Base-by-base conservation (phyloP, 1,140 invertebrate species). In the Neuroterus valhalla region DNA sequence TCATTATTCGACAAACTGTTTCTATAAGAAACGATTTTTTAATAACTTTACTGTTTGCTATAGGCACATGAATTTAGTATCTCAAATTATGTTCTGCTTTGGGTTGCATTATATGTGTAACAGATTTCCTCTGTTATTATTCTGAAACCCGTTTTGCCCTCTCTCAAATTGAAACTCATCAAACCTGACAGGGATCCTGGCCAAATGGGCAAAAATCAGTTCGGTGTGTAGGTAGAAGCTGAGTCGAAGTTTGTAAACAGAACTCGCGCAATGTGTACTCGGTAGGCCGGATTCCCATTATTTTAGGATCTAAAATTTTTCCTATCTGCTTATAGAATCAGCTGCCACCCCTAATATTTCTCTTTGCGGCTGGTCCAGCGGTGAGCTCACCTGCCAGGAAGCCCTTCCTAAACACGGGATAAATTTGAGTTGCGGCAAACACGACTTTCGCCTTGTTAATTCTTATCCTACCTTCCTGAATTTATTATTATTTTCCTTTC, bases 241-340 rank as follows among this genome's bases (percentile, higher is more conserved):
- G 72, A 72, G 55, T 55, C 76, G 69, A 80, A 86, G 82, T 87
- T 87, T 87, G 84, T 85, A 89, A 88, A 88, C 86, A 86, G 70
- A 74, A 71, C 67, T 71, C 45, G 70, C 42, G 72, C 76, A 70
- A 76, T 87, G 82, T 86, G 81, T 87, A 84, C 83, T 86, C 83
- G 80, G 79, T 82, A 78, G 80, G 74, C 74, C 77, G 76, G 74
- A 76, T 82, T 44, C 76, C 78, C 84, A 87, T 88, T 89, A 87
- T 89, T 88, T 89, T 87, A 87, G 82, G 84, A 75, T 80, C 78
- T 81, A 79, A 83, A 85, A 85, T 82, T 82, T 84, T 82, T 78
- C 76, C 81, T 87, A 86, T 89, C 85, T 86, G 81, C 78, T 88
- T 89, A 88, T 88, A 83, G 87, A 89, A 89, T 89, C 88, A 89